Percentiles rank a stretch among this genome's conserved stretches.
Evolutionary conservation across 53 echinoderm and acorn worm genomes (phyloP).

Genomic region (Paracentrotus lividus): DNA sequence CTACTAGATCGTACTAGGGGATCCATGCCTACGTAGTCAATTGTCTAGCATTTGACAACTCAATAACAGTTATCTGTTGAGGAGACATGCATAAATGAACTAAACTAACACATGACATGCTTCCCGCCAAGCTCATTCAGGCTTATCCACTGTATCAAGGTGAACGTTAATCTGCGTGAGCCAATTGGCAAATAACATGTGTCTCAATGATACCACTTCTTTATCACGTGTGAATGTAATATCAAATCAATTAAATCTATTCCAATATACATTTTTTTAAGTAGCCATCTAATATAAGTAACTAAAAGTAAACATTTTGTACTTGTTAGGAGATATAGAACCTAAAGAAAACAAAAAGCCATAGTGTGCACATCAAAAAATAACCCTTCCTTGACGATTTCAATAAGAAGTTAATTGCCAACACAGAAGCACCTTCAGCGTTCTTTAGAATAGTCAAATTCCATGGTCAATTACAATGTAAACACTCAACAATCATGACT

Average conservation of each 20-base stretch:
- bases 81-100: constrained; percentile 18
- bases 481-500: background rate
- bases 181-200: constrained; percentile 21
- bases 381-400: no score
- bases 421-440: no score
- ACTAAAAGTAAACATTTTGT: background rate
- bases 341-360: background rate
- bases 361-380: background rate
- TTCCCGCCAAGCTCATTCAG: background rate
- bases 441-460: background rate
- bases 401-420: no score
- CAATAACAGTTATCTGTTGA: background rate
- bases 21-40: no score
- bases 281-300: background rate
- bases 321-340: background rate
- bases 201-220: background rate
- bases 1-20: no score
- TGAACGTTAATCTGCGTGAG: background rate
- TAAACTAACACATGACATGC: constrained; percentile 17
- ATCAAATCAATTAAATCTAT: background rate
- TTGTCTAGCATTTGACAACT: background rate
- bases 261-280: background rate
- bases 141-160: background rate
- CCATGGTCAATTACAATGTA: background rate
- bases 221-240: background rate